phyloP scores from a whole-genome alignment of 2,797 vertebrate species.

The Labeo calbasu region DNA sequence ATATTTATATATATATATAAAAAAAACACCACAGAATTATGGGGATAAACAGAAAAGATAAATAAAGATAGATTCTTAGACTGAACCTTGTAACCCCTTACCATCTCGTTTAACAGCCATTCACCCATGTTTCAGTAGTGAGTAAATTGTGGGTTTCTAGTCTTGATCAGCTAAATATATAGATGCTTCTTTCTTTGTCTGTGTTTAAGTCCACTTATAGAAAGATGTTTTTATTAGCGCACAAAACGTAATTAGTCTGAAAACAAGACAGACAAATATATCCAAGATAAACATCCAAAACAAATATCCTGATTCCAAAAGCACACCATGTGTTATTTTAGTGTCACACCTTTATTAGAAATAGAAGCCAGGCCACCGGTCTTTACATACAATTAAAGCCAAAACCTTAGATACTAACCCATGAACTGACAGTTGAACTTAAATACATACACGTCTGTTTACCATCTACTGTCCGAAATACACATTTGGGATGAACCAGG shows the following conservation, averaged over 20 bases:
- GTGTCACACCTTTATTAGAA: conserved; percentile 69
- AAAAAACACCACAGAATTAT: neutral
- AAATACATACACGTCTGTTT: conserved; percentile 73
- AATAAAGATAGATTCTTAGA: neutral
- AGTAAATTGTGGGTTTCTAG: neutral
- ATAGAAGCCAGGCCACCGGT: conserved; percentile 68
- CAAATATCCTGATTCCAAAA: conserved; percentile 73
- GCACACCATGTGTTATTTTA: conserved; percentile 68
- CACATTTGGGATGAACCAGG: conserved; percentile 60
- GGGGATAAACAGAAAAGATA: neutral
- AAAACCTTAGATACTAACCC: conserved; percentile 60
- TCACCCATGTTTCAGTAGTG: neutral
- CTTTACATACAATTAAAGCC: conserved; percentile 68
- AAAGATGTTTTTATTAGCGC: conserved; percentile 53
- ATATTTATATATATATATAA: no score
- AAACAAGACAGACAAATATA: conserved; percentile 64
- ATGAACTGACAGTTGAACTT: conserved; percentile 69
- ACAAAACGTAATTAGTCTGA: conserved; percentile 69
- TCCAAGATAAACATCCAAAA: conserved; percentile 72
- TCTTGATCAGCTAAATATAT: conserved; percentile 29
- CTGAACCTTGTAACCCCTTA: neutral
- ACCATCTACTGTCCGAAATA: conserved; percentile 66
- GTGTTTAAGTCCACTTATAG: conserved; percentile 65
- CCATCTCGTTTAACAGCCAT: neutral
- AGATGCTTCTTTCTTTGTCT: conserved; percentile 63